These are phyloP conservation scores for Megaustenia siamemsis DNA, from an alignment of 2,888 invertebrate species.

Conservation along the genomic window DNA sequence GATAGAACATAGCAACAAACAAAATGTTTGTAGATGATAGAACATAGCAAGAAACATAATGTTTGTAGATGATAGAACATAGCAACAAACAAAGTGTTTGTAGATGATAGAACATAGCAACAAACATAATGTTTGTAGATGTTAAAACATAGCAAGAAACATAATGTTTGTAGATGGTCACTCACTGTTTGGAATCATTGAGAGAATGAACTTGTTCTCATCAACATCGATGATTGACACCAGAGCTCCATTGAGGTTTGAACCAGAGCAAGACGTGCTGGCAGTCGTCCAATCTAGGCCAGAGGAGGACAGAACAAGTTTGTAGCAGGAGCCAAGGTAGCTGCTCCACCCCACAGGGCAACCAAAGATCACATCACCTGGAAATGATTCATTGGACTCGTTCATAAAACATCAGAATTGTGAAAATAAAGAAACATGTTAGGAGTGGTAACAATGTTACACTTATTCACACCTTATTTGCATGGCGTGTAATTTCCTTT, in stretches of 20 bases:
- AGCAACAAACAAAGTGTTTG: background rate
- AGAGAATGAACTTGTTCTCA: constrained; percentile 66
- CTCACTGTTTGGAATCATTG: constrained; percentile 62
- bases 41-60: no score
- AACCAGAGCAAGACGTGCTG: constrained; percentile 59
- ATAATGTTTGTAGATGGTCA: background rate
- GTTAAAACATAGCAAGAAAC: no score
- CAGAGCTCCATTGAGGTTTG: constrained; percentile 59
- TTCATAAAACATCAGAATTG: no score
- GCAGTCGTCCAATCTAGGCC: constrained; percentile 58
- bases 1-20: no score
- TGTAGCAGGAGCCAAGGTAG: constrained; percentile 53
- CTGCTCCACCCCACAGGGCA: constrained; percentile 59
- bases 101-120: background rate
- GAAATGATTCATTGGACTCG: no score
- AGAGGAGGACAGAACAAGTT: constrained; percentile 56
- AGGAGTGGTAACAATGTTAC: no score
- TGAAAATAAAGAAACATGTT: no score
- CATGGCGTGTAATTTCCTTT: no score
- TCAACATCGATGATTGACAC: constrained; percentile 61
- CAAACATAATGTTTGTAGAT: background rate
- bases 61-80: no score
- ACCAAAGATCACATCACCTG: constrained; percentile 62
- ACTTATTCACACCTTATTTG: no score
- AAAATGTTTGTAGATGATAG: no score